phyloP scores from a whole-genome alignment of 2,797 vertebrate species.

The Poeciliopsis infans region DNA sequence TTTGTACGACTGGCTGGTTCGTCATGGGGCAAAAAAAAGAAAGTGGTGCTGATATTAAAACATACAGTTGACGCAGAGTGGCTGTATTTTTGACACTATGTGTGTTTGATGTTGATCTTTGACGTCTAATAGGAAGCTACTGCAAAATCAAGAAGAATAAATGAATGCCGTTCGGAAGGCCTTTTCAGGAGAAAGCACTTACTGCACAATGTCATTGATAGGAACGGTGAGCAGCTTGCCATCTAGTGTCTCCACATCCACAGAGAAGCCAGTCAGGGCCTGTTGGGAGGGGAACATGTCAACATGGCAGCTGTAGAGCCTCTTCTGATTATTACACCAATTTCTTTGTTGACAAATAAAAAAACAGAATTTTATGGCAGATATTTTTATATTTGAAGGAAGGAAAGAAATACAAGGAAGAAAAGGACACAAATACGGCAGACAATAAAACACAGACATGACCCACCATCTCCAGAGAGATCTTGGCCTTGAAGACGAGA shows the following conservation, averaged over 20 bases:
- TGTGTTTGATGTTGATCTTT: neutral
- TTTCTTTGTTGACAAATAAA: no score
- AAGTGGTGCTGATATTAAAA: neutral
- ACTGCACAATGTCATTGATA: constrained; percentile 94
- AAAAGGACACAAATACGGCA: neutral
- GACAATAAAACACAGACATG: neutral
- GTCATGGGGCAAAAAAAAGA: neutral
- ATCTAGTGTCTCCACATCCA: constrained; percentile 90
- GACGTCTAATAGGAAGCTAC: neutral
- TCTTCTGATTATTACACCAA: neutral
- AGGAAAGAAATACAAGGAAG: neutral
- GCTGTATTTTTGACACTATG: neutral
- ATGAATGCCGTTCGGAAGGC: neutral
- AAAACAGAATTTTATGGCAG: no score
- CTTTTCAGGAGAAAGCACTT: constrained; percentile 67
- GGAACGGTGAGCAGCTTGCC: constrained; percentile 89
- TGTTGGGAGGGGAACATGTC: constrained; percentile 57
- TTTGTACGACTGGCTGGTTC: constrained; percentile 85
- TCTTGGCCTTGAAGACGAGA: constrained; percentile 79
- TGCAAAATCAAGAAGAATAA: neutral
- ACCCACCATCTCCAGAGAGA: constrained; percentile 89
- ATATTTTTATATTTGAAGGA: neutral
- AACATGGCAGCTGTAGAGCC: neutral
- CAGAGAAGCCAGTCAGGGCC: constrained; percentile 89
- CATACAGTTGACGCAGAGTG: constrained; percentile 3